Evolutionary conservation across 2,888 invertebrate species (phyloP).

Genomic region (Trypoxylon attenuatum): DNA sequence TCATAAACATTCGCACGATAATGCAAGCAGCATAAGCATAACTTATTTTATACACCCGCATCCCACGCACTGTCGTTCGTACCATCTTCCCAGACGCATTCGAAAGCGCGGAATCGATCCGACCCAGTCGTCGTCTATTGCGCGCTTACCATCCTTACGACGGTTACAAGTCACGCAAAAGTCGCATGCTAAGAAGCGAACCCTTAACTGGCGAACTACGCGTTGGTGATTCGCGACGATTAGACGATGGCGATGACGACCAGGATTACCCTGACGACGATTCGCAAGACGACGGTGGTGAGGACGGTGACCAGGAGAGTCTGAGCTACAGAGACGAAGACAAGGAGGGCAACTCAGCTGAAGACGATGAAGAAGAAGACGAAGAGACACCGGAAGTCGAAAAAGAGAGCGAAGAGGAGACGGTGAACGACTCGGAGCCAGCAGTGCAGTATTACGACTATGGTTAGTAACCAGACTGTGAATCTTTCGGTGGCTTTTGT

Average conservation of each 20-base stretch:
- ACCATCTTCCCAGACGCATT: no score
- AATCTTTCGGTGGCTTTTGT: conserved; percentile 45
- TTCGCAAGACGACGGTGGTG: conserved; percentile 17
- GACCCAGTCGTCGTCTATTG: not conserved
- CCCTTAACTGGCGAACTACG: no score
- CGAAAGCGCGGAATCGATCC: not conserved
- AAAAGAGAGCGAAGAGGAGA: conserved; percentile 45
- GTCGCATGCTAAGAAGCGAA: not conserved
- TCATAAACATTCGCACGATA: not conserved
- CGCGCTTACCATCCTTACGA: not conserved
- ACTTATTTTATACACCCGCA: not conserved
- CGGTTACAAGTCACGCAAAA: not conserved
- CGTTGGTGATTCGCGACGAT: not conserved
- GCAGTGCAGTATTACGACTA: conserved; percentile 49
- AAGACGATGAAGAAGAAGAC: conserved; percentile 11
- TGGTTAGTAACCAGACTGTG: conserved; percentile 58
- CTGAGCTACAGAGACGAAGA: conserved; percentile 5
- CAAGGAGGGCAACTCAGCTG: conserved; percentile 3
- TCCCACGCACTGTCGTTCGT: no score
- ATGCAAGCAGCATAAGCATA: not conserved
- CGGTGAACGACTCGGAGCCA: conserved; percentile 44
- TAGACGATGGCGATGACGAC: not conserved
- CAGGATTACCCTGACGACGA: conserved; percentile 1
- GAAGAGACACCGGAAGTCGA: no score
- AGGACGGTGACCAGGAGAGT: conserved; percentile 12